Evolutionary conservation across 2,113 vertebrate genomes (phyloP).

Genomic region (Neotragus moschatus): DNA sequence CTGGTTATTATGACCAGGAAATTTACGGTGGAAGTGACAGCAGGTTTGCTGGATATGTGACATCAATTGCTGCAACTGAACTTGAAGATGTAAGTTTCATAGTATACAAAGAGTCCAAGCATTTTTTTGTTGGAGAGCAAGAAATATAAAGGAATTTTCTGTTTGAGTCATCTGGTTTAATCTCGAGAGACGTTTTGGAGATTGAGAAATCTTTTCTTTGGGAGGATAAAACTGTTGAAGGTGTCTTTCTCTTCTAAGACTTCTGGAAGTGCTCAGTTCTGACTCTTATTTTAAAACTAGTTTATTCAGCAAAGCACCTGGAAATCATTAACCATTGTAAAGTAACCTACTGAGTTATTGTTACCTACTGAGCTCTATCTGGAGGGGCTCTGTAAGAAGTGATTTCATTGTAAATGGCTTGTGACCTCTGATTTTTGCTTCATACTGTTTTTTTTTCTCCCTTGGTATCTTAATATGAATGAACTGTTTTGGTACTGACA

Average conservation of each 20-base stretch:
- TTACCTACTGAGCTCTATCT: neutral
- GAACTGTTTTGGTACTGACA: neutral
- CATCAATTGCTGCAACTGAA: constrained; percentile 97
- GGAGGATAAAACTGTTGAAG: neutral
- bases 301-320: neutral
- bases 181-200: neutral
- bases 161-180: neutral
- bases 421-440: neutral
- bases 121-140: neutral
- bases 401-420: neutral
- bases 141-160: neutral
- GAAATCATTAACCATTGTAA: neutral
- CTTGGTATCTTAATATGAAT: neutral
- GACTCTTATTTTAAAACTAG: neutral
- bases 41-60: constrained; percentile 97
- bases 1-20: constrained; percentile 97
- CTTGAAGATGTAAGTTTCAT: constrained; percentile 92
- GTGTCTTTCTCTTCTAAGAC: neutral
- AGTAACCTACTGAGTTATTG: neutral
- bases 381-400: neutral
- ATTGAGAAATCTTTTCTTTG: neutral
- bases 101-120: neutral
- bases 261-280: neutral
- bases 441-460: neutral
- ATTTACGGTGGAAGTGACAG: constrained; percentile 98